These are phyloP conservation scores for Omphaloscelis lunosa DNA, from an alignment of 2,888 invertebrate species.

Conservation along the genomic window DNA sequence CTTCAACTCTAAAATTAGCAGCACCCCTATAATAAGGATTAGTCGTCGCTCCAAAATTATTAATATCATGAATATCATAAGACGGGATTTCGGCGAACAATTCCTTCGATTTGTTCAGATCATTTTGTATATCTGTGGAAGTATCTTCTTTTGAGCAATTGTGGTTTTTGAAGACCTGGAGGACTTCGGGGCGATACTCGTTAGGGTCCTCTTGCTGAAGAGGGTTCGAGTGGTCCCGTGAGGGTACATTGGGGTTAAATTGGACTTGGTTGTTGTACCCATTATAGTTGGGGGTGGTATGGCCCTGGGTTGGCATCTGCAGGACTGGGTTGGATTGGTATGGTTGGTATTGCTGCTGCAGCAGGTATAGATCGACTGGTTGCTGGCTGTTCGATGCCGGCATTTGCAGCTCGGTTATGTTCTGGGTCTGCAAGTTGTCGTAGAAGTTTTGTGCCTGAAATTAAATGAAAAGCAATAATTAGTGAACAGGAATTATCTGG, in stretches of 20 bases:
- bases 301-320: conserved; percentile 68
- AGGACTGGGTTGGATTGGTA: conserved; percentile 50
- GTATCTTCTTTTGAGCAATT: conserved; percentile 78
- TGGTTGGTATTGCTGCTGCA: conserved; percentile 79
- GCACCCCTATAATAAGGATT: conserved; percentile 77
- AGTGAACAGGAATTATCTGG: not conserved
- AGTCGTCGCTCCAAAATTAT: conserved; percentile 81
- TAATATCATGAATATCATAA: conserved; percentile 74
- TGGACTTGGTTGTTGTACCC: conserved; percentile 43
- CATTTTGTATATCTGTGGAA: conserved; percentile 69
- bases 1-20: conserved; percentile 79
- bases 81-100: conserved; percentile 73
- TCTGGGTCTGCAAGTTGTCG: conserved; percentile 23
- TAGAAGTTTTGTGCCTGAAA: conserved; percentile 54
- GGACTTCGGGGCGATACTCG: conserved; percentile 75
- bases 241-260: conserved; percentile 41
- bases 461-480: not conserved
- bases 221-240: conserved; percentile 67
- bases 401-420: conserved; percentile 53
- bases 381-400: conserved; percentile 51
- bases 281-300: conserved; percentile 64
- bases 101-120: conserved; percentile 73
- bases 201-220: conserved; percentile 74
- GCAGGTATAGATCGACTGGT: conserved; percentile 79
- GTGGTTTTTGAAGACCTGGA: conserved; percentile 85